phyloP scores from a whole-genome alignment of 2,888 invertebrate genomes.

The Peribatodes rhomboidaria region DNA sequence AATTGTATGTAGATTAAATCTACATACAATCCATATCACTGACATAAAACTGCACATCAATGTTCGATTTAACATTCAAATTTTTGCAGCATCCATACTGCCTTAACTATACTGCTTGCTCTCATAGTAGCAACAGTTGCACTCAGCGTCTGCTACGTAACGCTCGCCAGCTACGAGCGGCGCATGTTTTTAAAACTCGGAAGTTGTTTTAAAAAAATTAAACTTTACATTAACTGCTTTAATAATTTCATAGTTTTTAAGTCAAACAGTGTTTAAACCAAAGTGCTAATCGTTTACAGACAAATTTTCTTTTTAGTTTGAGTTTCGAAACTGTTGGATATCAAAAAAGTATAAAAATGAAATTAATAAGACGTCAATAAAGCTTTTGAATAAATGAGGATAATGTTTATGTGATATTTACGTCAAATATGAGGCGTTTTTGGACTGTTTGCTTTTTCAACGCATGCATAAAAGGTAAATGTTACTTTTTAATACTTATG shows the following conservation, averaged over 20 bases:
- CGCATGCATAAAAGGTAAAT: constrained; percentile 65
- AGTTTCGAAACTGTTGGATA: background rate
- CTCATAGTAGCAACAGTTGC: constrained; percentile 80
- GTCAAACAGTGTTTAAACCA: background rate
- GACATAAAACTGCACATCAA: no score
- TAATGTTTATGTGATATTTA: constrained; percentile 27
- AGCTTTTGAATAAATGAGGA: constrained; percentile 11
- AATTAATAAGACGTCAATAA: constrained; percentile 1
- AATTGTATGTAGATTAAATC: no score
- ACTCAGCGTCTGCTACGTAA: constrained; percentile 66
- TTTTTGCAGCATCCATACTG: constrained; percentile 18
- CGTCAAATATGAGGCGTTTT: constrained; percentile 58
- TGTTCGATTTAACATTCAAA: no score
- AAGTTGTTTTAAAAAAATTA: constrained; percentile 19
- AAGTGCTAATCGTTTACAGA: no score
- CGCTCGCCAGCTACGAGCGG: constrained; percentile 63
- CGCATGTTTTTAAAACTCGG: constrained; percentile 32
- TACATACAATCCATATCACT: no score
- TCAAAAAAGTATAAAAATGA: background rate
- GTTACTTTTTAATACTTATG: background rate
- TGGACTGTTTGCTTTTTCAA: constrained; percentile 60
- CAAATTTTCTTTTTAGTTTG: background rate
- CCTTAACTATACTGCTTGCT: constrained; percentile 44
- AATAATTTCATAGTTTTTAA: background rate
- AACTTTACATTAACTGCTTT: background rate